Percentiles rank a stretch among this genome's conserved stretches.
These are phyloP conservation scores for Neoniphon sammara DNA, from an alignment of 2,797 vertebrate genomes.

Conservation along the genomic window DNA sequence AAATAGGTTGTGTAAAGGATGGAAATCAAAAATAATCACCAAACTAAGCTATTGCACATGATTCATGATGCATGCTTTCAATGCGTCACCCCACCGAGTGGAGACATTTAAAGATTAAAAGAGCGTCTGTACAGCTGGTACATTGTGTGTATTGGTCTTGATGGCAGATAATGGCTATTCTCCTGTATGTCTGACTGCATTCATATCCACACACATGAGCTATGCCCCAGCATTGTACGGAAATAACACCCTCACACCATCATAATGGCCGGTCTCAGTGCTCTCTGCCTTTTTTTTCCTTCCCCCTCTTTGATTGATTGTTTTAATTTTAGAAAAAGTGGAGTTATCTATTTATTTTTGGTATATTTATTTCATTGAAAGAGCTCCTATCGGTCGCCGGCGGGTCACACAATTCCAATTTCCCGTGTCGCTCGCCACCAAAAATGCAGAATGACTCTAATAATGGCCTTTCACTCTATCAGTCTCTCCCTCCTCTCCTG, in stretches of 20 bases:
- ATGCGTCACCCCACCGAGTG: conserved; percentile 25
- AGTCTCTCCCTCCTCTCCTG: conserved; percentile 28
- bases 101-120: conserved; percentile 48
- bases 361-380: conserved; percentile 71
- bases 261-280: conserved; percentile 59
- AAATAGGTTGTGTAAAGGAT: not conserved
- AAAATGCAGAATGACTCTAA: conserved; percentile 76
- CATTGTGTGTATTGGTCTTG: not conserved
- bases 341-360: conserved; percentile 75
- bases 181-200: conserved; percentile 40
- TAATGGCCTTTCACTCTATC: conserved; percentile 64
- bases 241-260: conserved; percentile 69
- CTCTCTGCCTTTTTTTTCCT: conserved; percentile 11
- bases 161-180: conserved; percentile 46
- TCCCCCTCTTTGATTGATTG: conserved; percentile 78
- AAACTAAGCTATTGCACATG: conserved; percentile 1
- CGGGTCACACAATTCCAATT: conserved; percentile 75
- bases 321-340: conserved; percentile 80
- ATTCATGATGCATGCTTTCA: conserved; percentile 46
- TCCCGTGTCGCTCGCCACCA: conserved; percentile 57
- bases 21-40: conserved; percentile 1
- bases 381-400: conserved; percentile 66
- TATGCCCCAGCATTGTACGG: conserved; percentile 45
- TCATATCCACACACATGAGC: conserved; percentile 55
- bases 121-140: conserved; percentile 1